phyloP scores from a whole-genome alignment of 2,113 vertebrate species.

The Toxotes chatareus region DNA sequence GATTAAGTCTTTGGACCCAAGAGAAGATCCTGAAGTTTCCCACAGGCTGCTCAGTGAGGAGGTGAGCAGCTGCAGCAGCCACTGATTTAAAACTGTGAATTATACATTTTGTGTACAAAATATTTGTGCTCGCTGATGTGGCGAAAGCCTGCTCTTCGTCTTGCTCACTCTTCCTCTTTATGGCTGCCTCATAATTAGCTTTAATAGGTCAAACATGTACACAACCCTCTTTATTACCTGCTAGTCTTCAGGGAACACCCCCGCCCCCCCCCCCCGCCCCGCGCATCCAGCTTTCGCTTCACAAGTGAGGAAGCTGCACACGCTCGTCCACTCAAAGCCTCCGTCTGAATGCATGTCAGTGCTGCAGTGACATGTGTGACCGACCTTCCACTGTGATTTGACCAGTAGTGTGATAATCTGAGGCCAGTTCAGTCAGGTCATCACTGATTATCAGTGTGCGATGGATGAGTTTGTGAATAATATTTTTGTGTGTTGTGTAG shows the following conservation, averaged over 20 bases:
- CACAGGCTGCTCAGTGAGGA: too few species aligned
- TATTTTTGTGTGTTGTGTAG: background rate
- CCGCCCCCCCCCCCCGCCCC: background rate
- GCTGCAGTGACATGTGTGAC: background rate
- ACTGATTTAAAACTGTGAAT: too few species aligned
- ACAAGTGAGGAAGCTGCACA: background rate
- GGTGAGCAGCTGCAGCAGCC: too few species aligned
- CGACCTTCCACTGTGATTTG: slow-evolving; percentile 13
- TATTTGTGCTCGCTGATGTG: background rate
- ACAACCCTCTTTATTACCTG: slow-evolving; percentile 9
- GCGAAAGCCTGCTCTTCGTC: background rate
- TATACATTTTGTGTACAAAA: background rate
- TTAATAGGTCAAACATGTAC: slow-evolving; percentile 33
- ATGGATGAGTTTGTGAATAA: background rate
- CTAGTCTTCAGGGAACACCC: slow-evolving; percentile 8
- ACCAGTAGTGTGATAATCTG: slow-evolving; percentile 5
- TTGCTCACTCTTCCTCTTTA: slow-evolving; percentile 2
- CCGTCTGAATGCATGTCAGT: background rate
- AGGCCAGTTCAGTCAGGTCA: background rate
- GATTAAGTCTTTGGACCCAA: background rate
- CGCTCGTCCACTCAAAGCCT: background rate
- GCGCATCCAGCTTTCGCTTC: slow-evolving; percentile 5
- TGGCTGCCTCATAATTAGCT: slow-evolving; percentile 28
- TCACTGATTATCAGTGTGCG: background rate
- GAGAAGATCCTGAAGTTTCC: too few species aligned